These are phyloP conservation scores for Acholoe squamosa DNA, from an alignment of 2,888 invertebrate genomes.

Conservation along the genomic window DNA sequence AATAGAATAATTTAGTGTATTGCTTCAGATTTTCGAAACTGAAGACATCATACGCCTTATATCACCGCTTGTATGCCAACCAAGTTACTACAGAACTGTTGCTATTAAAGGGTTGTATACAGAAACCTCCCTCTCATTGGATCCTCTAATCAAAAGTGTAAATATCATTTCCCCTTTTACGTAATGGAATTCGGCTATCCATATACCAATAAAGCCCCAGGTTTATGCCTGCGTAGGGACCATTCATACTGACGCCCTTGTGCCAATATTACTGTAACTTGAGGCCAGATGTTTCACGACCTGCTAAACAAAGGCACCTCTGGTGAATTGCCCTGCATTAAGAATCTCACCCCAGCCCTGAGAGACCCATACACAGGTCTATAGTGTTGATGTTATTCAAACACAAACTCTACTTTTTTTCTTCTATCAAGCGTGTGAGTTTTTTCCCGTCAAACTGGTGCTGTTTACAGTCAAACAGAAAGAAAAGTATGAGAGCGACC, in stretches of 20 bases:
- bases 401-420: background rate
- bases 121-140: background rate
- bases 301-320: background rate
- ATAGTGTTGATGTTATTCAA: background rate
- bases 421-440: background rate
- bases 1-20: too few relatives aligned
- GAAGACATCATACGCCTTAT: too few relatives aligned
- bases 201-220: background rate
- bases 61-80: too few relatives aligned
- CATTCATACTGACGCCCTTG: background rate
- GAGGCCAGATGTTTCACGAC: background rate
- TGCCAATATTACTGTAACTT: background rate
- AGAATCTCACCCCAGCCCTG: too few relatives aligned
- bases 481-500: background rate
- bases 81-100: too few relatives aligned
- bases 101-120: too few relatives aligned
- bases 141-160: constrained; percentile 11
- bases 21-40: too few relatives aligned
- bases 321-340: background rate
- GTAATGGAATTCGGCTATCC: background rate
- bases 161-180: background rate
- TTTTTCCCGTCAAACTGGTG: background rate
- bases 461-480: background rate
- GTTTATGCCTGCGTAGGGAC: background rate
- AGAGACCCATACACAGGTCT: background rate